phyloP scores from a whole-genome alignment of 1,140 invertebrate genomes.

The Nephotettix cincticeps region DNA sequence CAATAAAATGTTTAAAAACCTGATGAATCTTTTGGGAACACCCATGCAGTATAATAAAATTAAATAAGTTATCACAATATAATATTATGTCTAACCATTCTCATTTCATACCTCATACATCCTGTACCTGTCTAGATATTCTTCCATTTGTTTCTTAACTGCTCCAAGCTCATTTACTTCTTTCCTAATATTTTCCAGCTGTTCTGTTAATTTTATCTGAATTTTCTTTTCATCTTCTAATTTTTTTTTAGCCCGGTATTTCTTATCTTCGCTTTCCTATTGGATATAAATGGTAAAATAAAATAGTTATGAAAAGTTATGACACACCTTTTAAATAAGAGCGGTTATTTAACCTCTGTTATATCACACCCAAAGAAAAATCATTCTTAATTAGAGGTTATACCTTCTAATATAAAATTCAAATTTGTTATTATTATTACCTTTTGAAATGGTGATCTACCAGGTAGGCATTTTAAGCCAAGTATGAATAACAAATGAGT shows the following conservation, averaged over 20 bases:
- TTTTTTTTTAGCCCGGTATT: neutral
- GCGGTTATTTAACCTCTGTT: neutral
- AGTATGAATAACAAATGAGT: too few relatives aligned
- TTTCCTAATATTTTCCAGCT: neutral
- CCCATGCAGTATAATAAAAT: too few relatives aligned
- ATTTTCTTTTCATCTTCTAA: slow-evolving; percentile 8
- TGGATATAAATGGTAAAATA: neutral
- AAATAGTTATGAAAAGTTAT: neutral
- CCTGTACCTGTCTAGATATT: neutral
- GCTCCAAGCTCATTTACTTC: neutral
- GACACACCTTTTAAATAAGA: neutral
- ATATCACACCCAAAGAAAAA: neutral
- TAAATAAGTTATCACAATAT: too few relatives aligned
- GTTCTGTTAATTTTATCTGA: neutral
- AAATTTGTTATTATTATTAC: neutral
- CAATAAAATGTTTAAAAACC: too few relatives aligned
- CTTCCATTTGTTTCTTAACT: neutral
- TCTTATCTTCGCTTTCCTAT: slow-evolving; percentile 22
- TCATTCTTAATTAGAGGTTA: neutral
- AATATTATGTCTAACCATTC: too few relatives aligned
- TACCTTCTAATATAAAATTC: neutral
- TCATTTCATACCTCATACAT: neutral
- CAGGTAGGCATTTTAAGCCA: too few relatives aligned
- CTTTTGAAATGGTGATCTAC: neutral
- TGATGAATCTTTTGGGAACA: too few relatives aligned